phyloP scores from a whole-genome alignment of 1,140 invertebrate species.

The Philotrypesis tridentata region DNA sequence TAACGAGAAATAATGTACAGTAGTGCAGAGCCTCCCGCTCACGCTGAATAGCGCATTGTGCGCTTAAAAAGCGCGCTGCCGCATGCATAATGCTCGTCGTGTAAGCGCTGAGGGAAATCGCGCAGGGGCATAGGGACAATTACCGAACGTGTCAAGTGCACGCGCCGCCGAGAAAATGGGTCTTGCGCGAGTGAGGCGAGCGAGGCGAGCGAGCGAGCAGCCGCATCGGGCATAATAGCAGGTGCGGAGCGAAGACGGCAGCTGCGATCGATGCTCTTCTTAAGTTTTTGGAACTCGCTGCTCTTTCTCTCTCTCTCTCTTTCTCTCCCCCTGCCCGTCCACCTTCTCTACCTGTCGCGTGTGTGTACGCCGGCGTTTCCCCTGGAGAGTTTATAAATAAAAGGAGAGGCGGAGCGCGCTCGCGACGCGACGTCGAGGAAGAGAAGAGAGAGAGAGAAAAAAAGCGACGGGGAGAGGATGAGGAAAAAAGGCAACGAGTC shows the following conservation, averaged over 20 bases:
- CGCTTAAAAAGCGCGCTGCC: background rate
- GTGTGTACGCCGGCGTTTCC: conserved; percentile 20
- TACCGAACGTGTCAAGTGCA: background rate
- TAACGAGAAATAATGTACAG: background rate
- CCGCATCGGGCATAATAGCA: conserved; percentile 64
- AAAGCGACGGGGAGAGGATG: background rate
- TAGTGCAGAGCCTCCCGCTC: background rate
- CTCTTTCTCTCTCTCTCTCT: conserved; percentile 27
- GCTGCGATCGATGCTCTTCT: conserved; percentile 70
- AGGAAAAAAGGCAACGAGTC: conserved; percentile 1
- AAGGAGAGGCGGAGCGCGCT: background rate
- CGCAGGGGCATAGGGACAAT: background rate
- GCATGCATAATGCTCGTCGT: background rate
- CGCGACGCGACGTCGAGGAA: background rate
- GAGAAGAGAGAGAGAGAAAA: too few species aligned
- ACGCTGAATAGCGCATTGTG: background rate
- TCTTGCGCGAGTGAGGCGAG: conserved; percentile 54
- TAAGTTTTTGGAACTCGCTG: conserved; percentile 65
- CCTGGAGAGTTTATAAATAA: conserved; percentile 29
- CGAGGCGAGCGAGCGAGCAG: conserved; percentile 49
- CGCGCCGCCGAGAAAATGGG: conserved; percentile 32
- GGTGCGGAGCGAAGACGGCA: conserved; percentile 68
- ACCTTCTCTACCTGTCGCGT: background rate
- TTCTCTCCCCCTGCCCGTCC: background rate
- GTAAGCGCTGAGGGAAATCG: background rate